Conservation (phyloP, 2,113 vertebrate species). For the Crotalus tigris region DNA sequence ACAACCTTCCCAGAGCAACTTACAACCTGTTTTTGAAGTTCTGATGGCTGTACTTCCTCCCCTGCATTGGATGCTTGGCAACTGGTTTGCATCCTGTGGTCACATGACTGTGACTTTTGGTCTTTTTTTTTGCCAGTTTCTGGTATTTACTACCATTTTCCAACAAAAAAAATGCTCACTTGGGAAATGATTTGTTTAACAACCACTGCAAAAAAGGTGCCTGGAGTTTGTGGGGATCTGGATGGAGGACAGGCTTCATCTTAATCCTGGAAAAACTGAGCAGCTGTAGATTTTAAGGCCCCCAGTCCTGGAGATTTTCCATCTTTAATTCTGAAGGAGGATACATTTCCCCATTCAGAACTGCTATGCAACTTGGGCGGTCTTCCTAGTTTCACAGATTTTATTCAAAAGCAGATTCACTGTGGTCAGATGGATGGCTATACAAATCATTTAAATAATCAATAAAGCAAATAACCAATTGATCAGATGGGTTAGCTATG, state of each 20-base stretch:
- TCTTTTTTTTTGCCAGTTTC: not conserved
- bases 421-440: not conserved
- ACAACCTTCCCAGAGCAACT: too few species aligned
- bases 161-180: not conserved
- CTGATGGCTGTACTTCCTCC: not conserved
- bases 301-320: not conserved
- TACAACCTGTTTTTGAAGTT: not conserved
- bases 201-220: not conserved
- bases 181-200: not conserved
- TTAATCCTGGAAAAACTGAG: not conserved
- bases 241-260: not conserved
- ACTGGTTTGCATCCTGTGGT: not conserved
- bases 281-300: not conserved
- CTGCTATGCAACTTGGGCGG: not conserved
- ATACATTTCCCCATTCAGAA: not conserved
- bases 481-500: not conserved
- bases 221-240: not conserved
- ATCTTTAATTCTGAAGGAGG: not conserved
- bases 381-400: not conserved
- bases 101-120: not conserved
- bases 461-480: not conserved
- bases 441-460: not conserved
- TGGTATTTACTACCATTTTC: not conserved
- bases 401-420: not conserved
- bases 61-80: not conserved